A percentile compares a stretch with the other conserved stretches of the same genome.
Evolutionary conservation across 2,797 vertebrate species (phyloP).

Genomic region (Cheirogaleus major): DNA sequence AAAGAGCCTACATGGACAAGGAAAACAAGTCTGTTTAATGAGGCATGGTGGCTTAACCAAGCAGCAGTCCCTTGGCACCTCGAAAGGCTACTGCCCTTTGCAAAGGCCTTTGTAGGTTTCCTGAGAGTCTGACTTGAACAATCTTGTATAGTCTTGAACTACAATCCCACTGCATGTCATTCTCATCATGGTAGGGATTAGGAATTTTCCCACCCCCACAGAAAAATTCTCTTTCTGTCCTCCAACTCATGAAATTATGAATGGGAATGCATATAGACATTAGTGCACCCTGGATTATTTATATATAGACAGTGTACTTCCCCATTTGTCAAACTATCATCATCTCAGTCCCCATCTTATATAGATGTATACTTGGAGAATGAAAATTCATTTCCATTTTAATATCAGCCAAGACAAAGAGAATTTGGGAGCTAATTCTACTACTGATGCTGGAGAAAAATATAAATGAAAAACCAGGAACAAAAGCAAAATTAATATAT

Average conservation of each 20-base stretch:
- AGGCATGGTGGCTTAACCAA: slow-evolving; percentile 27
- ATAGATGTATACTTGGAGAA: not conserved
- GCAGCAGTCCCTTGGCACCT: not conserved
- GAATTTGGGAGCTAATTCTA: not conserved
- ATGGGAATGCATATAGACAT: not conserved
- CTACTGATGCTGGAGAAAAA: not conserved
- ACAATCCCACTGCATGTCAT: not conserved
- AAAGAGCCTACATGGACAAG: slow-evolving; percentile 14
- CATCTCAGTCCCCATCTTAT: not conserved
- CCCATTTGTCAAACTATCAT: not conserved
- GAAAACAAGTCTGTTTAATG: slow-evolving; percentile 54
- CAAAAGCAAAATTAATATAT: not conserved
- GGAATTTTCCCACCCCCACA: not conserved
- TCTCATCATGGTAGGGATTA: not conserved
- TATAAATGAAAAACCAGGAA: not conserved
- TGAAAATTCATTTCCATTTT: slow-evolving; percentile 45
- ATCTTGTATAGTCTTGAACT: not conserved
- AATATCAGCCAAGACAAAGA: not conserved
- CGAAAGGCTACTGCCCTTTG: not conserved
- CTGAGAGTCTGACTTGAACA: not conserved
- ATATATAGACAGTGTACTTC: not conserved
- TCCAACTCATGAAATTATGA: not conserved
- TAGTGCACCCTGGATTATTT: not conserved
- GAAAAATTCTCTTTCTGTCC: not conserved
- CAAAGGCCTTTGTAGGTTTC: not conserved